Percentiles rank a stretch among this genome's conserved stretches.
phyloP scores from a whole-genome alignment of 2,888 invertebrate species.

The Scrobipalpa atriplicella region DNA sequence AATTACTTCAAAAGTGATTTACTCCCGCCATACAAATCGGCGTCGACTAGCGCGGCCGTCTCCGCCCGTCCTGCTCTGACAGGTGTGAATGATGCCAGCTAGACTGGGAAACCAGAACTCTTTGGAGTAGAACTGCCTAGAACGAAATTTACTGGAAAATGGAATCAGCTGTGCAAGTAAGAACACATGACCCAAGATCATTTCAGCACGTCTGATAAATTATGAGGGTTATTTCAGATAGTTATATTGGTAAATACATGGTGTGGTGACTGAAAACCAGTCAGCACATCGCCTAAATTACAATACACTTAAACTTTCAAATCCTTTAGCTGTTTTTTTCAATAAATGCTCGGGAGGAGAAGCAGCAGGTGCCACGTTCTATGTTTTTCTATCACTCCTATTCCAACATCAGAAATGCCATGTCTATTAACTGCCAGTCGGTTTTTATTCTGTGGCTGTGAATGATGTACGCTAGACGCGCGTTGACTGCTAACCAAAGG shows the following conservation, averaged over 20 bases:
- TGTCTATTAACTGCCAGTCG: background rate
- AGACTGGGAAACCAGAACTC: conserved; percentile 41
- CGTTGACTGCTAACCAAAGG: conserved; percentile 63
- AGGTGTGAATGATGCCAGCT: conserved; percentile 57
- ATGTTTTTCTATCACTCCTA: background rate
- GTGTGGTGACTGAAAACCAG: no score
- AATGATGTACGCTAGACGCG: conserved; percentile 51
- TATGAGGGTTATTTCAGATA: no score
- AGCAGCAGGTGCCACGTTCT: no score
- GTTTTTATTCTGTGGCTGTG: conserved; percentile 49
- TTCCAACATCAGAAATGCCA: background rate
- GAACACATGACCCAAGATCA: no score
- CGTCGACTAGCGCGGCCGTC: conserved; percentile 68
- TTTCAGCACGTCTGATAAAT: no score
- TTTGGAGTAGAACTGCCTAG: background rate
- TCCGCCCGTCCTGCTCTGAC: conserved; percentile 62
- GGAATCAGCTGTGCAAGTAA: background rate
- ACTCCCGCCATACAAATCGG: conserved; percentile 73
- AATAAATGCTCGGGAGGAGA: no score
- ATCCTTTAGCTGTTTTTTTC: no score
- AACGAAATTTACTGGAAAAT: background rate
- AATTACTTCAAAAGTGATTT: conserved; percentile 80
- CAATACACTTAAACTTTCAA: no score
- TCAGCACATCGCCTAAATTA: no score
- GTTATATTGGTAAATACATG: no score